A percentile compares a stretch with the other conserved stretches of the same genome.
Conservation (phyloP, 2,113 vertebrate genomes). For the Morphnarchus princeps region DNA sequence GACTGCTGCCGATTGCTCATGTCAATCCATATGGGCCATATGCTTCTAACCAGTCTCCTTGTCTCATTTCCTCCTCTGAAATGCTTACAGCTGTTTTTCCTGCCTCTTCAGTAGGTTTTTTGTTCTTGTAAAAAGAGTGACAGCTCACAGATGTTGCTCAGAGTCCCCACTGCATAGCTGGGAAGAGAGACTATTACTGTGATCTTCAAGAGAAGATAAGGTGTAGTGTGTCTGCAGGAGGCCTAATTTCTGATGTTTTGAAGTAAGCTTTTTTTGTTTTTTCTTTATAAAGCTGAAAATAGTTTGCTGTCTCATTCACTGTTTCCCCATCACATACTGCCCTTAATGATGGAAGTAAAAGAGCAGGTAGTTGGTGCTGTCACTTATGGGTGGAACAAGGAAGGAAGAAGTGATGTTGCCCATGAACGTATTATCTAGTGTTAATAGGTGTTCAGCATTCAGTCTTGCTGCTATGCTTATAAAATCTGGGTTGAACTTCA, state of each 20-base stretch:
- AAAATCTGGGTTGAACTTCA: background rate
- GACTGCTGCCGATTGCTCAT: background rate
- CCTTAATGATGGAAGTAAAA: background rate
- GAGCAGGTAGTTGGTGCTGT: background rate
- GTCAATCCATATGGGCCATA: slow-evolving; percentile 30
- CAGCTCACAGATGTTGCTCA: slow-evolving; percentile 41
- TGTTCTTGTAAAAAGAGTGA: slow-evolving; percentile 33
- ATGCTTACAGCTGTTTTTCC: slow-evolving; percentile 39
- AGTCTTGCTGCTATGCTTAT: background rate
- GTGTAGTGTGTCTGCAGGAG: background rate
- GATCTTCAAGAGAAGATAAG: background rate
- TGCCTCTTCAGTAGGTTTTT: slow-evolving; percentile 48
- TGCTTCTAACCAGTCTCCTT: slow-evolving; percentile 18
- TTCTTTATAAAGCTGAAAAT: background rate
- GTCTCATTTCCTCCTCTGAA: slow-evolving; percentile 44
- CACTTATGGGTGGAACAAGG: background rate
- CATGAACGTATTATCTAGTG: background rate
- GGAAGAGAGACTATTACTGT: background rate
- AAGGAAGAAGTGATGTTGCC: background rate
- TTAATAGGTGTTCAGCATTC: background rate
- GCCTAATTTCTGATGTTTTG: background rate
- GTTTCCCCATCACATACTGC: background rate
- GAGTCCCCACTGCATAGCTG: background rate
- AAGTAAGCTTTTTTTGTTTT: background rate
- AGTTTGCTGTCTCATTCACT: background rate